These are phyloP conservation scores for Saguinus midas DNA, from an alignment of 2,113 vertebrate species.

Conservation along the genomic window DNA sequence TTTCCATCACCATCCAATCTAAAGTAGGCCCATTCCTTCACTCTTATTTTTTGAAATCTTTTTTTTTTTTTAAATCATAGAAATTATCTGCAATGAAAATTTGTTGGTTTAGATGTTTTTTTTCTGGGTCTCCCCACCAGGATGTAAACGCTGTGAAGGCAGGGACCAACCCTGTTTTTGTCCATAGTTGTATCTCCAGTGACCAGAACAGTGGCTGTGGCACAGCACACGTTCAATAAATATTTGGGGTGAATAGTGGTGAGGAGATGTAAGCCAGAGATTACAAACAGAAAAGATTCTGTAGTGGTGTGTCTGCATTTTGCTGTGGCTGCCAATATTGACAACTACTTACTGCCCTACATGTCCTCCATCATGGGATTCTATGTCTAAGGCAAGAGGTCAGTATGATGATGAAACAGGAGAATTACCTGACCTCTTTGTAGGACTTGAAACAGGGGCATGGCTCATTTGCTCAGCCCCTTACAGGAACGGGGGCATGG, in stretches of 20 bases:
- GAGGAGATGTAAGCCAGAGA: neutral
- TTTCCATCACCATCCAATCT: neutral
- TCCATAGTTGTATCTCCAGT: neutral
- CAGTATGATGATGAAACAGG: neutral
- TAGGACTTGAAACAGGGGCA: too few species aligned
- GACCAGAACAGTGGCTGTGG: neutral
- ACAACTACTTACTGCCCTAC: neutral
- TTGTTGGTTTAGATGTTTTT: neutral
- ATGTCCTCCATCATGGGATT: rapidly evolving
- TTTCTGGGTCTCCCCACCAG: neutral
- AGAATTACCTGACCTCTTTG: too few species aligned
- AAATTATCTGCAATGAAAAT: neutral
- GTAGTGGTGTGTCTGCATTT: neutral
- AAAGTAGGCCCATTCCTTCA: neutral
- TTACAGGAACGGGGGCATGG: too few species aligned
- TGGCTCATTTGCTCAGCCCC: too few species aligned
- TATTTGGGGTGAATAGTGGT: neutral
- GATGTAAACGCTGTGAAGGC: neutral
- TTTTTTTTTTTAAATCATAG: neutral
- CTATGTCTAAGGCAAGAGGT: neutral
- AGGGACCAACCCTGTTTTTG: neutral
- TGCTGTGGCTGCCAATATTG: neutral
- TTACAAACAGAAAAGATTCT: neutral
- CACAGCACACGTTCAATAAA: neutral
- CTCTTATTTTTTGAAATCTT: neutral